A percentile compares a stretch with the other conserved stretches of the same genome.
Conservation (phyloP, 2,113 vertebrate species). For the Mobula hypostoma region DNA sequence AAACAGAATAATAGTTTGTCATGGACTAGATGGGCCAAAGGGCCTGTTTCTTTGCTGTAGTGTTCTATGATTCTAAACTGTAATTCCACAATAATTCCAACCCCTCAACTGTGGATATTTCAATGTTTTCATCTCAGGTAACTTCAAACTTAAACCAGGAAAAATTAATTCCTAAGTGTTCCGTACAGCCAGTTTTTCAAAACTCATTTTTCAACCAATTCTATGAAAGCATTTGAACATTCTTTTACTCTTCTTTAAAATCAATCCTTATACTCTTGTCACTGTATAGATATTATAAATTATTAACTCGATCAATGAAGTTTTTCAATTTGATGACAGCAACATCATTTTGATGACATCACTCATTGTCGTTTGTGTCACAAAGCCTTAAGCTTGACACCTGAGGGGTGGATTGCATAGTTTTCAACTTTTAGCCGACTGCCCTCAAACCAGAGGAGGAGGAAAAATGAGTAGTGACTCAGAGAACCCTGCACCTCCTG, state of each 20-base stretch:
- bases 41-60: too few relatives aligned
- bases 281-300: too few relatives aligned
- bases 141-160: background rate
- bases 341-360: constrained; percentile 8
- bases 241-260: background rate
- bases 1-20: too few relatives aligned
- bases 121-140: background rate
- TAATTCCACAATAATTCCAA: background rate
- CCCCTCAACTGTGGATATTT: background rate
- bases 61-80: too few relatives aligned
- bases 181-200: background rate
- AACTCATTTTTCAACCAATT: background rate
- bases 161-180: background rate
- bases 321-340: background rate
- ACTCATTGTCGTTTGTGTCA: constrained; percentile 27
- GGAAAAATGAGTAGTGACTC: background rate
- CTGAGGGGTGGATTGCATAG: background rate
- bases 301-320: background rate
- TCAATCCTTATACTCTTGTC: background rate
- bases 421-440: background rate
- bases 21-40: too few relatives aligned
- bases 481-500: background rate
- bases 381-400: constrained; percentile 19
- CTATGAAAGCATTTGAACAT: background rate
- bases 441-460: constrained; percentile 29